Evolutionary conservation across 2,113 vertebrate species (phyloP), one percentile per base, ranked within the genome.

Genomic region (Apodemus speciosus): DNA sequence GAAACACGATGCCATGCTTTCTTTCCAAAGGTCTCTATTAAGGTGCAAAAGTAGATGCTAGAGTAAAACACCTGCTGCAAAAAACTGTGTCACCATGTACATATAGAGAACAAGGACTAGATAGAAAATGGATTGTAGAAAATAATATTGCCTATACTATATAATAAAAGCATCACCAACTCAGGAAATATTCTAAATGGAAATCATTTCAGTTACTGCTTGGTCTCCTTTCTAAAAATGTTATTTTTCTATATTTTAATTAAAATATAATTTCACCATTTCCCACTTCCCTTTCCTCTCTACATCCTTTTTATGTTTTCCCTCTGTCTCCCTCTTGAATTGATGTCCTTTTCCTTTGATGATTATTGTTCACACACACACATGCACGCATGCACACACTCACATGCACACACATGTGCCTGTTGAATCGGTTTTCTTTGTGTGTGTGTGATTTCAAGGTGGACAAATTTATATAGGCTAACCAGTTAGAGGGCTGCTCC

Each of bases 21-120:
- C 4, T 86, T 87, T 73, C 30, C 23, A 53, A 5, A 62, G 3
- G 9, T 51, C 69, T 51, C 2, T 68, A 9, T 56, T 92, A 64
- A 93, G 53, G 90, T 9, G 87, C 40, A 93, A 73, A 76, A 71
- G 15, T 72, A 53, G 58, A 88, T 15, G 0, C 18, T 92, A 8
- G 56, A 40, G 9, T 85, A 88, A 95, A 92, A 89, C 71, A 46
- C 68, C 87, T 88, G 21, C 53, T 87, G 32, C 68, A 89, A 7
- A 21, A 60, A 40, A 16, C 9, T 64, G 3, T 71, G 49, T 83
- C 86, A 10, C 16, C 60, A 2, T 25, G 4, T n/a, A 43, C 84
- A 49, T 0, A 21, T 21, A 71, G 27, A 18, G 23, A 83, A 30
- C 18, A 23, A 73, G 69, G 53, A 35, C 10, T 35, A 46, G 27